Percentiles rank a stretch among this genome's conserved stretches.
Conservation (phyloP, 2,888 invertebrate genomes). For the Pycnomerus fuliginosus region DNA sequence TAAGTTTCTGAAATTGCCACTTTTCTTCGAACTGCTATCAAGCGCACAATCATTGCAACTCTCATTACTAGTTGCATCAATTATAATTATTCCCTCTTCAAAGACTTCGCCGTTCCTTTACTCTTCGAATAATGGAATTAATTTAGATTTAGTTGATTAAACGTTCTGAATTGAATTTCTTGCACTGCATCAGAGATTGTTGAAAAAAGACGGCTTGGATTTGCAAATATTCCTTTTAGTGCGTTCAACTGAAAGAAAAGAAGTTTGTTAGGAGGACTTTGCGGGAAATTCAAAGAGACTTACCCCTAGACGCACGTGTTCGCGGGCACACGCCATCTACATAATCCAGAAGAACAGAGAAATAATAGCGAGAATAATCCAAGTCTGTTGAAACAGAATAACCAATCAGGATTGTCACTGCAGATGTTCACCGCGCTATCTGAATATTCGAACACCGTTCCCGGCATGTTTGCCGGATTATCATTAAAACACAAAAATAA, state of each 20-base stretch:
- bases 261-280: too few species aligned
- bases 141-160: constrained; percentile 24
- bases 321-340: constrained; percentile 24
- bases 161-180: constrained; percentile 15
- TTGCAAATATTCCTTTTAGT: too few species aligned
- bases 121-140: constrained; percentile 22
- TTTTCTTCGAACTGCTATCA: too few species aligned
- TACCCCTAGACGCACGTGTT: constrained; percentile 18
- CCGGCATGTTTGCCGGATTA: constrained; percentile 28
- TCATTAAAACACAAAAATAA: constrained; percentile 17
- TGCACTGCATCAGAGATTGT: too few species aligned
- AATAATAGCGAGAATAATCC: constrained; percentile 41
- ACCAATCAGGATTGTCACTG: constrained; percentile 47
- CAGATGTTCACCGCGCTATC: constrained; percentile 42
- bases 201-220: too few species aligned
- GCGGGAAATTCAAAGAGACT: too few species aligned
- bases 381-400: constrained; percentile 45
- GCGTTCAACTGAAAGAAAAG: too few species aligned
- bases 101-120: constrained; percentile 2
- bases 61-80: neutral
- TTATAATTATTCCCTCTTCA: neutral
- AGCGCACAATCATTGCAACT: constrained; percentile 1
- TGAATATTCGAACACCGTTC: constrained; percentile 36
- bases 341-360: constrained; percentile 33
- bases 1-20: too few species aligned